These are phyloP conservation scores for Lithophane ornitopus DNA, from an alignment of 2,888 invertebrate genomes.

Conservation along the genomic window DNA sequence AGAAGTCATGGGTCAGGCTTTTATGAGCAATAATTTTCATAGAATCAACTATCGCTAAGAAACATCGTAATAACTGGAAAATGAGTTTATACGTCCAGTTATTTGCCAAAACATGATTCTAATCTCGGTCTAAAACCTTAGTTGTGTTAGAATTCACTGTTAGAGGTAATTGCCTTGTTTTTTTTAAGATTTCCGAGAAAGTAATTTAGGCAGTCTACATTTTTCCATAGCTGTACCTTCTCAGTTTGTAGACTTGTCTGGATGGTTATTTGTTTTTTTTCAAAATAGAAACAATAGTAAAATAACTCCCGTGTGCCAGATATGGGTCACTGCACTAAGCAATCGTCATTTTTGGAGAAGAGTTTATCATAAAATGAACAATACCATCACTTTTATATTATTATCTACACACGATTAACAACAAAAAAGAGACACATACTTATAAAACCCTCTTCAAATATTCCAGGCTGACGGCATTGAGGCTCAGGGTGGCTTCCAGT, in stretches of 20 bases:
- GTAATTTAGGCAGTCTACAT: neutral
- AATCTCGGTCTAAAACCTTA: neutral
- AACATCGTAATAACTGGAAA: conserved; percentile 1
- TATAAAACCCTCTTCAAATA: neutral
- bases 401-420: neutral
- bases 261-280: neutral
- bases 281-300: neutral
- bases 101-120: neutral
- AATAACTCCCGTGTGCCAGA: neutral
- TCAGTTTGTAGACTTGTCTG: neutral
- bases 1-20: conserved; percentile 3
- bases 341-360: neutral
- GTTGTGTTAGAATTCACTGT: neutral
- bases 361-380: neutral
- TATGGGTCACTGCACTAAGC: neutral
- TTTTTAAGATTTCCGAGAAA: neutral
- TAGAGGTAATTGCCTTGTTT: neutral
- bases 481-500: conserved; percentile 91
- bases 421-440: neutral
- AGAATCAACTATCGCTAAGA: conserved; percentile 10
- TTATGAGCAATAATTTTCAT: conserved; percentile 22
- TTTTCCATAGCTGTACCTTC: neutral
- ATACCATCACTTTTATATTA: too few relatives aligned
- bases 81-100: neutral
- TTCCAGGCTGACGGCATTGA: conserved; percentile 88